A percentile compares a stretch with the other conserved stretches of the same genome.
phyloP scores from a whole-genome alignment of 1,140 invertebrate genomes.

The Pogonognathellus flavescens region DNA sequence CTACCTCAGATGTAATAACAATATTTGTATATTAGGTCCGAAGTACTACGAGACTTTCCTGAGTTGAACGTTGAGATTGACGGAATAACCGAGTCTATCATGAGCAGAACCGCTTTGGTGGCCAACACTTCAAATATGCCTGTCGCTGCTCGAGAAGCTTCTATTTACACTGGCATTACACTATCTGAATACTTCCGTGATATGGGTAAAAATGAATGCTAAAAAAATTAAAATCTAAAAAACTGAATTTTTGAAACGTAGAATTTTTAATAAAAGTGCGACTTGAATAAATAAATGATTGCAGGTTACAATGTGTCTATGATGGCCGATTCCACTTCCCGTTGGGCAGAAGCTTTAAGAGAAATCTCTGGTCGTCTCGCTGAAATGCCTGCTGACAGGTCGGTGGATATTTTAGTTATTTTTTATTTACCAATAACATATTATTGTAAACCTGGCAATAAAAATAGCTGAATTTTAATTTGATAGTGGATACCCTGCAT shows the following conservation, averaged over 20 bases:
- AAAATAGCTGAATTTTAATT: constrained; percentile 10
- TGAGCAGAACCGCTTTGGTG: constrained; percentile 99
- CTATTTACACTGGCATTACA: constrained; percentile 99
- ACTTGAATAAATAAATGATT: constrained; percentile 59
- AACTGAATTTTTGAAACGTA: too few species aligned
- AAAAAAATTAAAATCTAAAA: too few species aligned
- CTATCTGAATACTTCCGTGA: constrained; percentile 95
- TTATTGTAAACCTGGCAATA: too few species aligned
- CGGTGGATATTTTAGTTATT: constrained; percentile 11
- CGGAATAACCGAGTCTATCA: constrained; percentile 97
- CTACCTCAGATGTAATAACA: background rate
- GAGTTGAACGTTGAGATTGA: constrained; percentile 97
- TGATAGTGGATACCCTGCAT: constrained; percentile 96
- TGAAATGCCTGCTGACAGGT: constrained; percentile 97
- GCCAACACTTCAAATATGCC: constrained; percentile 99
- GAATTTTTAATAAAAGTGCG: too few species aligned
- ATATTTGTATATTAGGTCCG: constrained; percentile 33
- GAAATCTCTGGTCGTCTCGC: constrained; percentile 99
- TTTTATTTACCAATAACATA: constrained; percentile 30
- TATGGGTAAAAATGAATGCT: constrained; percentile 77
- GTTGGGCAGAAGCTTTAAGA: constrained; percentile 97
- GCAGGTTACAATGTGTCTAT: constrained; percentile 99
- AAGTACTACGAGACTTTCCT: constrained; percentile 87
- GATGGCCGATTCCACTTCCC: constrained; percentile 99
- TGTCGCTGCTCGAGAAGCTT: constrained; percentile 99